phyloP scores from a whole-genome alignment of 2,797 vertebrate species.

The Triplophysa bombifrons region DNA sequence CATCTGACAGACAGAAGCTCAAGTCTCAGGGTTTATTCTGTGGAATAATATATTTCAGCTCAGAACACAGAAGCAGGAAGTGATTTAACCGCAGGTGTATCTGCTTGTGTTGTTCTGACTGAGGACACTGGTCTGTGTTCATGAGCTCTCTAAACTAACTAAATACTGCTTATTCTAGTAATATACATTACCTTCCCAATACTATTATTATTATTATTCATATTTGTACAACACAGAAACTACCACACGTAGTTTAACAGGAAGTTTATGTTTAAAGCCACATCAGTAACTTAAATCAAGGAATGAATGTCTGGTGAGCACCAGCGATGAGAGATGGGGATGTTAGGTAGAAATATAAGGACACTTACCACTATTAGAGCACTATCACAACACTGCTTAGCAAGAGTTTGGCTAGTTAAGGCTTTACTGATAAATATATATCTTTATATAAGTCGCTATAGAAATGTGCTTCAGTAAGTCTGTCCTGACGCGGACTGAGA shows the following conservation, averaged over 20 bases:
- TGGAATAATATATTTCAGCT: conserved; percentile 2
- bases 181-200: conserved; percentile 30
- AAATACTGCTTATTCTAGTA: conserved; percentile 38
- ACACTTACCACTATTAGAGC: conserved; percentile 73
- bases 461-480: conserved; percentile 45
- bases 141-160: background rate
- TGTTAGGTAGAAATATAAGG: conserved; percentile 68
- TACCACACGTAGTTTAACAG: conserved; percentile 17
- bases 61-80: background rate
- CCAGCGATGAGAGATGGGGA: background rate
- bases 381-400: conserved; percentile 57
- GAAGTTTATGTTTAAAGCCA: conserved; percentile 30
- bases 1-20: no score
- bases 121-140: no score
- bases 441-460: background rate
- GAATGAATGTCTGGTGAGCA: background rate
- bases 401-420: conserved; percentile 58
- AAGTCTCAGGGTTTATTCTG: background rate
- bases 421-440: conserved; percentile 47
- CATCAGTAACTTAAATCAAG: conserved; percentile 23
- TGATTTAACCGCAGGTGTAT: background rate
- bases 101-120: no score
- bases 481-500: background rate
- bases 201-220: background rate
- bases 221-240: conserved; percentile 22